Evolutionary conservation across 2,888 invertebrate species (phyloP).

Genomic region (Phorcus lineatus): DNA sequence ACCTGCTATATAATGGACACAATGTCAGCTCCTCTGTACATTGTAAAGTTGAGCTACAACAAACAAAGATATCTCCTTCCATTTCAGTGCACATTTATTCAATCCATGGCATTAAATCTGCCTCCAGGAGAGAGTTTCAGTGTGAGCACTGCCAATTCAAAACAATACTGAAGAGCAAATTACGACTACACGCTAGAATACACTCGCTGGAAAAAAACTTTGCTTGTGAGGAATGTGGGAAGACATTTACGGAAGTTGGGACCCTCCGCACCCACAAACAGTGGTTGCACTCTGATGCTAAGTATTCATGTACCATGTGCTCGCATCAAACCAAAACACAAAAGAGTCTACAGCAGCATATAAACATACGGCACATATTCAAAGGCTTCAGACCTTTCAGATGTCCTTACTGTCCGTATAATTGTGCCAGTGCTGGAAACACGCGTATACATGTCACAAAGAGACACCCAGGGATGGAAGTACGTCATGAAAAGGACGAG

Average conservation of each 20-base stretch:
- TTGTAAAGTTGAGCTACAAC: neutral
- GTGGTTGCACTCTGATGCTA: neutral
- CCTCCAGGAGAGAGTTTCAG: neutral
- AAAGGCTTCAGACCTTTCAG: neutral
- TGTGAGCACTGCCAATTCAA: constrained; percentile 4
- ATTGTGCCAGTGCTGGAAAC: neutral
- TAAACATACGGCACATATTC: neutral
- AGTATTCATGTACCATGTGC: neutral
- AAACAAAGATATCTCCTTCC: neutral
- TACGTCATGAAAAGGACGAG: neutral
- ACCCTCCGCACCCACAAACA: neutral
- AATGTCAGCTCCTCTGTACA: neutral
- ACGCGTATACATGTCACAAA: neutral
- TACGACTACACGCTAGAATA: neutral
- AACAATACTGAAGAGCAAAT: neutral
- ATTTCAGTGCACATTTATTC: neutral
- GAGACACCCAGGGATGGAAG: neutral
- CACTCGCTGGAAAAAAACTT: neutral
- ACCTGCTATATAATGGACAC: too few species aligned
- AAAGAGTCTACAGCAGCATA: neutral
- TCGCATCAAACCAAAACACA: neutral
- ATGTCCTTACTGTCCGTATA: neutral
- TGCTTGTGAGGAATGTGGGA: neutral
- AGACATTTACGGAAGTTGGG: neutral
- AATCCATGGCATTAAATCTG: neutral